Conservation (phyloP, 2,888 invertebrate species). For the Drosophila borealis region DNA sequence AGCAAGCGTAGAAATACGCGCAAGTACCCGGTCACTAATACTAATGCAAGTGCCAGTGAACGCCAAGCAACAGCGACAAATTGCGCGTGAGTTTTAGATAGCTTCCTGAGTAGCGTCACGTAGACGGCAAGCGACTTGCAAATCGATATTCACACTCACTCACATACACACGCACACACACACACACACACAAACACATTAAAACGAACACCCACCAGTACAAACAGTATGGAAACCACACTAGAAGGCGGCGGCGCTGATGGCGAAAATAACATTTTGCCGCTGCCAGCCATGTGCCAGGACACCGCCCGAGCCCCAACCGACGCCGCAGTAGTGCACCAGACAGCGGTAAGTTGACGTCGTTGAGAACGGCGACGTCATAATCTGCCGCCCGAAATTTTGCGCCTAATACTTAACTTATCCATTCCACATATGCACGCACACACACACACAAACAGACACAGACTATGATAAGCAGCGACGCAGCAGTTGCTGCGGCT, state of each 20-base stretch:
- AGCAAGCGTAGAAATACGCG: constrained; percentile 34
- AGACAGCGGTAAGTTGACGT: constrained; percentile 40
- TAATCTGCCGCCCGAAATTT: constrained; percentile 41
- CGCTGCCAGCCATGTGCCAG: constrained; percentile 53
- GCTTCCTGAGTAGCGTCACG: constrained; percentile 75
- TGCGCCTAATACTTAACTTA: constrained; percentile 52
- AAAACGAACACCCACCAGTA: constrained; percentile 51
- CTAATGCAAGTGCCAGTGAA: constrained; percentile 46
- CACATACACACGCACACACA: constrained; percentile 32
- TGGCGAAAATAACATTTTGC: constrained; percentile 63
- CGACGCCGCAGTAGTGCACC: constrained; percentile 10
- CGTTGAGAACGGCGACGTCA: not conserved
- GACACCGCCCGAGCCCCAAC: constrained; percentile 30
- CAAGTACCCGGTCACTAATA: constrained; percentile 46
- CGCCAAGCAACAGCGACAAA: constrained; percentile 37
- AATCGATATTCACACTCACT: constrained; percentile 68
- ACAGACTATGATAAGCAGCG: constrained; percentile 42
- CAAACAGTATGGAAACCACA: constrained; percentile 68
- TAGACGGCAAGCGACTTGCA: constrained; percentile 69
- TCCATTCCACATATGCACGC: constrained; percentile 23
- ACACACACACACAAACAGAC: constrained; percentile 17
- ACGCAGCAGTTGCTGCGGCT: constrained; percentile 49
- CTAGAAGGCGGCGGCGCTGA: constrained; percentile 45
- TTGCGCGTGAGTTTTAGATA: constrained; percentile 62
- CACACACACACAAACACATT: constrained; percentile 26